Evolutionary conservation across 2,888 invertebrate genomes (phyloP), one percentile per base, ranked within the genome.

Genomic region (Apocheima hispidaria): DNA sequence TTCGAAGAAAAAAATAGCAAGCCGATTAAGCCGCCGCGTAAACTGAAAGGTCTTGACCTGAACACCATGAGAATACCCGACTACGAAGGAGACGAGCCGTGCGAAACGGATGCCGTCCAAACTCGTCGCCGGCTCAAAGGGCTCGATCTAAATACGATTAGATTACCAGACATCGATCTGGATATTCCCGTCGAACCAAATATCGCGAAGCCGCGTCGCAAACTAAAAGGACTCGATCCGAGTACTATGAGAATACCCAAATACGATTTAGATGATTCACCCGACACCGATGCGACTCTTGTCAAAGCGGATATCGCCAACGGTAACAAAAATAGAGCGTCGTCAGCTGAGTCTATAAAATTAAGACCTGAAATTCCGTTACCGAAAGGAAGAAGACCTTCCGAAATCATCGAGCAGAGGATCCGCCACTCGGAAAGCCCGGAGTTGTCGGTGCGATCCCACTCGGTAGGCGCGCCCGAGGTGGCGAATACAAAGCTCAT

Each of bases 31-130:
- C 83, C 87, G 0, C 73, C 80, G 2, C 83, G 90, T 4, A 81
- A 75, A 23, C 64, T 91, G 1, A 90, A 91, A 64, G 90, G 90
- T 0, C 78, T 92, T 2, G 91, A 87, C 48, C 51, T 74, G 0
- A 70, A 73, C 28, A 71, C 83, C 0, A 73, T 87, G 3, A 82
- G 71, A 69, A 70, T 81, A 1, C 75, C 67, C 7, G 70, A 71
- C 26, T 65, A 28, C 6, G 52, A 59, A 0, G 18, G 2, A 2
- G 30, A 46, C 46, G 44, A 44, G 28, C 16, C 44, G 4, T 2
- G 12, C 16, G 49, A 41, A 0, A 14, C n/a, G 0, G n/a, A 48
- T 10, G 18, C 82, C 10, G 84, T 28, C n/a, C 18, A 46, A 33
- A 36, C 50, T 14, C 50, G 52, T 20, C 61, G 61, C 20, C 14